Percentiles rank a stretch among this genome's conserved stretches.
Conservation (phyloP, 35 echinoderm and acorn worm genomes). For the Patiria miniata region DNA sequence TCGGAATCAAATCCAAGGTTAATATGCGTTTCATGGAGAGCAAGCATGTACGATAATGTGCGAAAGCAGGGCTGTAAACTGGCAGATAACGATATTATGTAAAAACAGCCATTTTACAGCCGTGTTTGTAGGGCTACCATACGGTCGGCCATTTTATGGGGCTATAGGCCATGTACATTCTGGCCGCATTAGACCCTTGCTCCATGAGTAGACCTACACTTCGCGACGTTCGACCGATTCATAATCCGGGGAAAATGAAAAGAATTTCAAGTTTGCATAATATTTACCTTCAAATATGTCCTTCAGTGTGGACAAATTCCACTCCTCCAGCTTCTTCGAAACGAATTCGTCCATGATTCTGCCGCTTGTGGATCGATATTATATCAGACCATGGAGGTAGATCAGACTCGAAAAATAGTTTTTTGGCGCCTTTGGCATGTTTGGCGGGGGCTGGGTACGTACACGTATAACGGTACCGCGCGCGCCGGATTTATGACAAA, state of each 20-base stretch:
- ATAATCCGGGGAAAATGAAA: too few species aligned
- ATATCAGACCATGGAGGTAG: not conserved
- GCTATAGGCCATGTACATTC: not conserved
- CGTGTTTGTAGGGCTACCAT: not conserved
- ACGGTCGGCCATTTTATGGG: not conserved
- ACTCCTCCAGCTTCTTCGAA: not conserved
- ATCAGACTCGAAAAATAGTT: not conserved
- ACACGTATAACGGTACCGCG: not conserved
- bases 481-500: too few species aligned
- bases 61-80: too few species aligned
- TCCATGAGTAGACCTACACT: not conserved
- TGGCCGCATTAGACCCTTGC: not conserved
- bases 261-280: too few species aligned
- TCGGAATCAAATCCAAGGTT: too few species aligned
- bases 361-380: too few species aligned
- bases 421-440: not conserved
- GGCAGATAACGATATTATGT: not conserved
- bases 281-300: not conserved
- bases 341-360: too few species aligned
- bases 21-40: too few species aligned
- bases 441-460: not conserved
- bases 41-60: too few species aligned
- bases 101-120: not conserved
- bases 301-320: not conserved
- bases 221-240: not conserved